Evolutionary conservation across 2,888 invertebrate genomes (phyloP), one percentile per base, ranked within the genome.

Genomic region (Acheta domesticus): DNA sequence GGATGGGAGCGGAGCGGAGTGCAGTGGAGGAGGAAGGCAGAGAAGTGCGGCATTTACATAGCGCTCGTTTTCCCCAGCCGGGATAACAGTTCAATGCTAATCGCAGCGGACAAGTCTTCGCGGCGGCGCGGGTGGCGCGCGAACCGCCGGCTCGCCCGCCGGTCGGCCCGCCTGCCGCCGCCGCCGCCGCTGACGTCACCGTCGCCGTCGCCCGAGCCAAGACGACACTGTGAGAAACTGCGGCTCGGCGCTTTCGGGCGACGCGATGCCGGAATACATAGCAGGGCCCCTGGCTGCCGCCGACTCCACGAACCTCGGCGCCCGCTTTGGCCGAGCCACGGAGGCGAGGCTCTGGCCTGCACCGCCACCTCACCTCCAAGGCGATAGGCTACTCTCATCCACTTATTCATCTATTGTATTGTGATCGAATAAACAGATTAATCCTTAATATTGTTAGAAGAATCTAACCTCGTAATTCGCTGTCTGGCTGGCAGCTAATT

Each of bases 21-120:
- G 36, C 5, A 36, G 36, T 36, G 62, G n/a, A 62, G 62, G 62
- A 62, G n/a, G 14, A 62, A 62, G 16, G 62, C 14, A 62, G 62
- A n/a, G 62, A 62, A 62, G 62, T 4, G 62, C n/a, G 4, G 62
- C 62, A 62, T 62, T 62, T 62, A 62, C 62, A 62, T 62, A 62
- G 16, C 14, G 62, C 62, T 62, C 62, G 62, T 62, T 36, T n/a
- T 62, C 62, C 14, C 14, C 62, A n/a, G 62, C n/a, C 62, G 62
- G 36, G 16, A 62, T 62, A 62, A 62, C 62, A 62, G 62, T 62
- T 62, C 62, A 62, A 62, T 62, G 62, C 62, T 62, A 62, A 62
- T 62, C 62, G 62, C 62, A 62, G 62, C 62, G n/a, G 62, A 62
- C 62, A 62, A 19, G 62, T 36, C 36, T 36, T 36, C 36, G 36